Base-by-base conservation (phyloP, 2,113 vertebrate genomes). In the Aegotheles bennettii region DNA sequence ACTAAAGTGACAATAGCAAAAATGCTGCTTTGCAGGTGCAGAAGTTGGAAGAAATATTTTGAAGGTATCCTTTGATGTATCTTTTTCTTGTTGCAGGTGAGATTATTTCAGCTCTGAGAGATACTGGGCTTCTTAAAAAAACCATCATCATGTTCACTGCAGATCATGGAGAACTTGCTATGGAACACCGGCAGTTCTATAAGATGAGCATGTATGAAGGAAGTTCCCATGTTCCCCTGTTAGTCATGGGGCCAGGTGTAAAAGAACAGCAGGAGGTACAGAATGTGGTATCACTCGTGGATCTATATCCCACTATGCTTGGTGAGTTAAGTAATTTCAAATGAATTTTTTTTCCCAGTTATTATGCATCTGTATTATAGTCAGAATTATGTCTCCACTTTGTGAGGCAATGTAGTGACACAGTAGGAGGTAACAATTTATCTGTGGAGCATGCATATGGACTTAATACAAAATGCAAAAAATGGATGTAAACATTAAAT, bases 181-280 rank as follows among this genome's bases (percentile, higher is more conserved):
- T 99, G 99, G 99, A 99, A 47, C 99, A 99, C 96, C 98, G 98
- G 36, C 99, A 99, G 97, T 99, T 99, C 96, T 99, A 99, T 87
- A 99, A 99, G 97, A 99, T 99, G 99, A 99, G 99, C 65, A 99
- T 99, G 99, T 99, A 99, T 81, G 99, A 99, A 96, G 99, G 99
- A 79, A 99, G 99, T 67, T 98, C 98, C 31, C 99, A 99, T 35
- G 86, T 99, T 85, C 99, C 99, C 26, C 98, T 99, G 64, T 45
- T 99, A 84, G 94, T 99, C 63, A 99, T 98, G 98, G 99, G 99
- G 7, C 99, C 99, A 7, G 97, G 97, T 10, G 79, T 99, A 68
- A 98, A 94, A 87, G 84, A 98, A 26, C 97, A 98, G 47, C 93
- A 95, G 43, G 97, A 98, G 96, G 94, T 99, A 60, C 65, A 97